Evolutionary conservation across 2,888 invertebrate genomes (phyloP), one percentile per base, ranked within the genome.

Genomic region (Ichneumoninae sp.): DNA sequence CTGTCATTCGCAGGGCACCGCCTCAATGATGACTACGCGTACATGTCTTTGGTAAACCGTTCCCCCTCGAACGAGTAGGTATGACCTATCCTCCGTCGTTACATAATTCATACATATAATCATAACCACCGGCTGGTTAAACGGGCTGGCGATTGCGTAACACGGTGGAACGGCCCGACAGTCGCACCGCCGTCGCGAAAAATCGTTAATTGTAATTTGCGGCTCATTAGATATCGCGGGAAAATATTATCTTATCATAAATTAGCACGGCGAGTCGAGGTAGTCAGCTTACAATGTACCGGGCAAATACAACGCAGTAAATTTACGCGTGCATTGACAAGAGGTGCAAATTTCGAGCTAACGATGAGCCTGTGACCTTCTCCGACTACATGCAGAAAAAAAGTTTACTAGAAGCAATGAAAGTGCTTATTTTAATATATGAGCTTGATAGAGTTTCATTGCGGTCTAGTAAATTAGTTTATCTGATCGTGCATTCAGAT

Each of bases 1-100:
- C 75, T 66, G 75, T 75, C 75, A 65, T 75, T 36, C 19, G 75
- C 75, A 75, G 75, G 7, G 22, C n/a, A 36, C 44, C 36, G 30
- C 3, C 50, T 30, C 36, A 19, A 33, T 19, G 52, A 68, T 68
- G 13, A 44, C 13, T 30, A 50, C 30, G 69, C 3, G 66, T 36
- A 19, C 40, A 19, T 19, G 10, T 16, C 19, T 22, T 22, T 54
- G 8, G 36, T 7, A 40, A 66, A 40, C 19, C 66, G 19, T n/a
- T 26, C 19, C 66, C 47, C 22, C 10, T 30, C 13, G 8, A 16
- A 13, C n/a, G 19, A 54, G 19, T 22, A 54, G 19, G 19, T 19
- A 54, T 54, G 16, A 30, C 10, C 52, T n/a, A 30, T 16, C 8
- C 52, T 10, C 8, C 40, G 40, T 71, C 8, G 54, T 71, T 71